Conservation (phyloP, 1,140 invertebrate species). For the Sycobia sp. region DNA sequence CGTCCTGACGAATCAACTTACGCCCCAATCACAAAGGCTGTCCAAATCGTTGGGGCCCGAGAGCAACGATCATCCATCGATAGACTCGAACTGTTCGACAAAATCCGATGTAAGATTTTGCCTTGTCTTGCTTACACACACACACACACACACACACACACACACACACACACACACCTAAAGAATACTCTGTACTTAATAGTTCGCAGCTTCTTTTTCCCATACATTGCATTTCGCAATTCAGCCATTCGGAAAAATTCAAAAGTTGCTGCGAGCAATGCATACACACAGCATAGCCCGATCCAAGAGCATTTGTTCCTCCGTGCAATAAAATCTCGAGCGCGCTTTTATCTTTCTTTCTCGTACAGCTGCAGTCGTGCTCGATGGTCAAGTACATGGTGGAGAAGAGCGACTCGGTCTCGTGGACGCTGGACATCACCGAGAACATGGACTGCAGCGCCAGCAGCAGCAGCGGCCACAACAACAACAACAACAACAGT, state of each 20-base stretch:
- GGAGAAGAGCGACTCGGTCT: conserved; percentile 81
- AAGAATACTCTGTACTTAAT: too few relatives aligned
- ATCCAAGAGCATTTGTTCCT: too few relatives aligned
- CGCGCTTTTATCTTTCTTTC: not conserved
- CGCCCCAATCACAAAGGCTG: conserved; percentile 44
- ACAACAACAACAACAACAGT: too few relatives aligned
- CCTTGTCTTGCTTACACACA: too few relatives aligned
- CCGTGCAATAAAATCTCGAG: not conserved
- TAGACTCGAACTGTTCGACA: conserved; percentile 10
- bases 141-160: too few relatives aligned
- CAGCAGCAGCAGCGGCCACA: conserved; percentile 39
- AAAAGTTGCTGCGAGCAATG: too few relatives aligned
- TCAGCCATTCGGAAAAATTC: too few relatives aligned
- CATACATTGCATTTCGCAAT: conserved; percentile 14
- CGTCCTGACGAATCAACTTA: conserved; percentile 57
- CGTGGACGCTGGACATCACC: conserved; percentile 80
- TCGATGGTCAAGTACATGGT: conserved; percentile 78
- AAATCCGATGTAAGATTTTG: conserved; percentile 26
- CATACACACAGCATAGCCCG: too few relatives aligned
- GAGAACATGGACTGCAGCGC: conserved; percentile 66
- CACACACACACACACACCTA: too few relatives aligned
- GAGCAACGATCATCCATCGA: conserved; percentile 20
- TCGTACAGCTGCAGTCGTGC: conserved; percentile 51
- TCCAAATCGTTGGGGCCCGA: conserved; percentile 41
- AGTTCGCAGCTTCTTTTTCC: too few relatives aligned